Percentiles rank a stretch among this genome's conserved stretches.
phyloP scores from a whole-genome alignment of 1,140 invertebrate genomes.

The Procambarus clarkii region DNA sequence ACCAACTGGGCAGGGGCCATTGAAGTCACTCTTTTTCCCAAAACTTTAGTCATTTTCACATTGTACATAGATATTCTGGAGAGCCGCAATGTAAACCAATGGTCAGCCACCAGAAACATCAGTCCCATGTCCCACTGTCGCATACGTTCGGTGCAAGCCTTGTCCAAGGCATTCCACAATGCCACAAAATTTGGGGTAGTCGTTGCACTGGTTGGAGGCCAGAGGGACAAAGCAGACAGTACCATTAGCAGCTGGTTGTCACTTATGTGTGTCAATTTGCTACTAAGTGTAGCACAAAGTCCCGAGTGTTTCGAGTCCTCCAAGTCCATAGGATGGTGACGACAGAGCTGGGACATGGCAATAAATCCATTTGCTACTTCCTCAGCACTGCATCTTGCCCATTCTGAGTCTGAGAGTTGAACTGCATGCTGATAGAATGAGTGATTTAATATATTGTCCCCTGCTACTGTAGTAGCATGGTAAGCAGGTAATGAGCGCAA shows the following conservation, averaged over 20 bases:
- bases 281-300: slow-evolving; percentile 42
- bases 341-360: slow-evolving; percentile 63
- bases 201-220: slow-evolving; percentile 56
- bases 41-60: slow-evolving; percentile 44
- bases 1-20: slow-evolving; percentile 70
- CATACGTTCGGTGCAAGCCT: slow-evolving; percentile 60
- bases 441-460: slow-evolving; percentile 10
- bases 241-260: slow-evolving; percentile 67
- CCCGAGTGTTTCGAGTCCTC: slow-evolving; percentile 47
- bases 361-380: slow-evolving; percentile 65
- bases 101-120: slow-evolving; percentile 71
- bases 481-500: slow-evolving; percentile 70
- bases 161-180: slow-evolving; percentile 71
- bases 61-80: slow-evolving; percentile 65
- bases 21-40: slow-evolving; percentile 52
- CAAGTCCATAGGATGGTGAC: slow-evolving; percentile 56
- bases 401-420: slow-evolving; percentile 38
- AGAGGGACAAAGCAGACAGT: slow-evolving; percentile 61
- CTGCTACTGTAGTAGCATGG: slow-evolving; percentile 62
- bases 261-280: slow-evolving; percentile 44
- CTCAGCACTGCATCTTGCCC: slow-evolving; percentile 53
- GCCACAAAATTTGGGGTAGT: slow-evolving; percentile 64
- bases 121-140: slow-evolving; percentile 60
- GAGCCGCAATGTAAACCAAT: slow-evolving; percentile 68
- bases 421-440: slow-evolving; percentile 24